These are phyloP conservation scores for Tenthredo distinguenda DNA, from an alignment of 2,888 invertebrate species.

Conservation along the genomic window DNA sequence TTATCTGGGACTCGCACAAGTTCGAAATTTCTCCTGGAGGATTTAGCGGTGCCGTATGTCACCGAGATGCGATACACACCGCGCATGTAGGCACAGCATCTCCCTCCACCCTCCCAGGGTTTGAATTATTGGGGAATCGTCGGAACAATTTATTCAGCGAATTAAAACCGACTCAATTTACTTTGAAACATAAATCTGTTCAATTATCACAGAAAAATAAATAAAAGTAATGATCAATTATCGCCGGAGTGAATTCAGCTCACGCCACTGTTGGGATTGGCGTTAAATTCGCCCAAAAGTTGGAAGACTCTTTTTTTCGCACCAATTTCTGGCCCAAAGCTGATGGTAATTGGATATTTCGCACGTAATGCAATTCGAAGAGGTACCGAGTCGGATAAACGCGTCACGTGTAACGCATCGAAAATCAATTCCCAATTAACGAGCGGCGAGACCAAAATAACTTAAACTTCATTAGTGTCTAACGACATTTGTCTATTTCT, in stretches of 20 bases:
- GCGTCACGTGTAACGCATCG: neutral
- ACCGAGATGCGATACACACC: neutral
- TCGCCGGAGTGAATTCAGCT: neutral
- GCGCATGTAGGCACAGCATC: neutral
- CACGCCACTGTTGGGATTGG: neutral
- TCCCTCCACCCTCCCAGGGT: neutral
- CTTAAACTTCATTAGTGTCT: neutral
- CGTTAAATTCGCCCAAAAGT: neutral
- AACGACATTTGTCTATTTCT: too few relatives aligned
- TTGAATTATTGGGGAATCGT: neutral
- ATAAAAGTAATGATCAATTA: neutral
- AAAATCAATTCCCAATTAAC: neutral
- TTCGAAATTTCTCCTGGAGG: neutral
- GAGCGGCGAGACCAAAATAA: neutral
- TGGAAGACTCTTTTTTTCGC: neutral
- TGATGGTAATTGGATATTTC: neutral
- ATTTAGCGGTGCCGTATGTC: neutral
- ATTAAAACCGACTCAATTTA: neutral
- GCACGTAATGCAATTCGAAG: neutral
- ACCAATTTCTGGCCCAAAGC: neutral
- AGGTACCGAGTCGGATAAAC: neutral
- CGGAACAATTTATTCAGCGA: neutral
- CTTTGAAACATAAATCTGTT: neutral
- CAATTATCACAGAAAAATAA: neutral
- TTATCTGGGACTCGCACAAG: conserved; percentile 5